Conservation (phyloP, 2,113 vertebrate species). For the Odontophorus gujanensis region DNA sequence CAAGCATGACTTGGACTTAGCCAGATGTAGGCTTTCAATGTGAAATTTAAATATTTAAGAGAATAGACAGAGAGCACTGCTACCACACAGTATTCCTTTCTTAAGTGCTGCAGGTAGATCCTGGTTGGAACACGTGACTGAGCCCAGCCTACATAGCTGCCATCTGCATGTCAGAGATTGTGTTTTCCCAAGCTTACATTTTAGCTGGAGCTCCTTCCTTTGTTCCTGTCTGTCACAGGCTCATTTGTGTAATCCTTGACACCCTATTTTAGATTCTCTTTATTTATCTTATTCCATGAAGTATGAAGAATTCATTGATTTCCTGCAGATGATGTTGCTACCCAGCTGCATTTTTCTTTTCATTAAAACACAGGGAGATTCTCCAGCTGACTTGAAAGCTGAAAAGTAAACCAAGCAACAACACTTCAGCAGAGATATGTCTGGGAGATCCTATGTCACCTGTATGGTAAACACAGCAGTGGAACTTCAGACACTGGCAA, state of each 20-base stretch:
- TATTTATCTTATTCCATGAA: conserved; percentile 39
- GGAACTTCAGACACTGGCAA: background rate
- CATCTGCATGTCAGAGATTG: fast-evolving
- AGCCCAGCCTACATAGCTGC: background rate
- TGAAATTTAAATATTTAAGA: background rate
- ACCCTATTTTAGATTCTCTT: background rate
- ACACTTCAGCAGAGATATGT: conserved; percentile 10
- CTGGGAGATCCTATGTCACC: background rate
- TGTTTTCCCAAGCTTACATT: background rate
- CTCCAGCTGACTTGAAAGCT: background rate
- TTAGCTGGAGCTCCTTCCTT: background rate
- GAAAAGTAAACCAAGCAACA: conserved; percentile 41
- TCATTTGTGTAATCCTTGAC: conserved; percentile 24
- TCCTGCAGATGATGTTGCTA: conserved; percentile 33
- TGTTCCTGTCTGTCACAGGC: background rate
- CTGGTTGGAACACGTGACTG: background rate
- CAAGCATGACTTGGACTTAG: background rate
- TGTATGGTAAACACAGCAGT: background rate
- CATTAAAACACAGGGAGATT: conserved; percentile 30
- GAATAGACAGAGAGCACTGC: background rate
- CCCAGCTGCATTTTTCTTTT: conserved; percentile 51
- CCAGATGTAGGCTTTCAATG: background rate
- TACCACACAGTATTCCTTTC: background rate
- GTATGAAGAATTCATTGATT: conserved; percentile 57
- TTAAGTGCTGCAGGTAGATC: background rate